Evolutionary conservation across 1,140 invertebrate genomes (phyloP), one percentile per base, ranked within the genome.

Genomic region (Listronotus bonariensis): DNA sequence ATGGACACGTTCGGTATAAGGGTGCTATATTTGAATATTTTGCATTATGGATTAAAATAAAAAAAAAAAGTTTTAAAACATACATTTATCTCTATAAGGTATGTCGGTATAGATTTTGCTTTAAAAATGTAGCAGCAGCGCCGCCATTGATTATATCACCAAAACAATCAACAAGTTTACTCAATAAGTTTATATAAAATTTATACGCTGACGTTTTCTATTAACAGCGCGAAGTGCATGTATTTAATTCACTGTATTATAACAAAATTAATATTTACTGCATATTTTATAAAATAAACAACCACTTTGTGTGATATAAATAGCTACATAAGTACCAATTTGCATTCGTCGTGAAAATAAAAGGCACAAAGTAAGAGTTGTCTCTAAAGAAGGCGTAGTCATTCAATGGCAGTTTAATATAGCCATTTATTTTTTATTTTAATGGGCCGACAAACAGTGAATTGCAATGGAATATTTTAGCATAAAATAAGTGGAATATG

Each of bases 401-500:
- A 58, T 58, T 58, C 43, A 58, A 58, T 48, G n/a, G 31, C 56
- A 38, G 56, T 58, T 58, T 58, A 58, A 58, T 58, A 58, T 34
- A 58, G 56, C 56, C 56, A 58, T 58, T 58, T 48, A 48, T 58
- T 58, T 58, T 58, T 54, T 48, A 58, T 48, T 58, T 58, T 58
- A 58, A 18, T 58, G 32, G 43, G 34, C 56, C 56, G 56, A 58
- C 56, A 58, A 58, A 58, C 42, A 43, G 14, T 34, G 14, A 38
- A 34, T 48, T n/a, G 56, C 56, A 58, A 36, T 58, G 14, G 15
- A 12, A 58, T 58, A 58, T 48, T 48, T 58, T 58, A 58, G 43
- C 15, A 41, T 58, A 26, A 58, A 58, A 38, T 58, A 48, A 31
- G 14, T 26, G 18, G 54, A 45, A 57, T 45, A 41, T 18, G 20